A percentile compares a stretch with the other conserved stretches of the same genome.
Evolutionary conservation across 2,888 invertebrate species (phyloP).

Genomic region (Trilocha varians): DNA sequence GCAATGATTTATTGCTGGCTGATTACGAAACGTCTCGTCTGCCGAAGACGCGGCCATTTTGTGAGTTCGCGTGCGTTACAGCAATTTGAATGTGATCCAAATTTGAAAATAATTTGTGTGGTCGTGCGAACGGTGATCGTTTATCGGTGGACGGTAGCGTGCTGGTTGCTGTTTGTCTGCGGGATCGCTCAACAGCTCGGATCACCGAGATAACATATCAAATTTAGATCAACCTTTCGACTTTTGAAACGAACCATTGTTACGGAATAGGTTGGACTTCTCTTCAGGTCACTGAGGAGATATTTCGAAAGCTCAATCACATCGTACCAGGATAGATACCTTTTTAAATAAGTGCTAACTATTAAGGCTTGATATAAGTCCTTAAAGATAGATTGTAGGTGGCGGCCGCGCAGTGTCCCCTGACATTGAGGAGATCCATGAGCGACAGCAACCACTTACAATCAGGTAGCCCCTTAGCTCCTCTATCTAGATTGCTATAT

Average conservation of each 20-base stretch:
- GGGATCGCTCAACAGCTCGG: slow-evolving; percentile 11
- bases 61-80: slow-evolving; percentile 63
- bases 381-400: too few relatives aligned
- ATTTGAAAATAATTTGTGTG: slow-evolving; percentile 68
- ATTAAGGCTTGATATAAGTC: too few relatives aligned
- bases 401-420: too few relatives aligned
- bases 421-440: too few relatives aligned
- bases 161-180: slow-evolving; percentile 9
- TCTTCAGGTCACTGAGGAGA: not conserved
- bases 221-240: not conserved
- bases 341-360: too few relatives aligned
- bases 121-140: slow-evolving; percentile 36
- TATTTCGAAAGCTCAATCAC: too few relatives aligned
- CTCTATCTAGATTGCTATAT: too few relatives aligned
- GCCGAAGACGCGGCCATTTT: slow-evolving; percentile 47
- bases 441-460: too few relatives aligned
- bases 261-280: not conserved
- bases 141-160: slow-evolving; percentile 21
- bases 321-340: too few relatives aligned
- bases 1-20: slow-evolving; percentile 64
- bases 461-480: too few relatives aligned
- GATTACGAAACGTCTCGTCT: slow-evolving; percentile 48
- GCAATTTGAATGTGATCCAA: slow-evolving; percentile 69
- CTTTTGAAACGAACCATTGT: not conserved
- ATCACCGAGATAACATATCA: not conserved